Evolutionary conservation across 2,113 vertebrate genomes (phyloP), one percentile per base, ranked within the genome.

Genomic region (Crotophaga sulcirostris): DNA sequence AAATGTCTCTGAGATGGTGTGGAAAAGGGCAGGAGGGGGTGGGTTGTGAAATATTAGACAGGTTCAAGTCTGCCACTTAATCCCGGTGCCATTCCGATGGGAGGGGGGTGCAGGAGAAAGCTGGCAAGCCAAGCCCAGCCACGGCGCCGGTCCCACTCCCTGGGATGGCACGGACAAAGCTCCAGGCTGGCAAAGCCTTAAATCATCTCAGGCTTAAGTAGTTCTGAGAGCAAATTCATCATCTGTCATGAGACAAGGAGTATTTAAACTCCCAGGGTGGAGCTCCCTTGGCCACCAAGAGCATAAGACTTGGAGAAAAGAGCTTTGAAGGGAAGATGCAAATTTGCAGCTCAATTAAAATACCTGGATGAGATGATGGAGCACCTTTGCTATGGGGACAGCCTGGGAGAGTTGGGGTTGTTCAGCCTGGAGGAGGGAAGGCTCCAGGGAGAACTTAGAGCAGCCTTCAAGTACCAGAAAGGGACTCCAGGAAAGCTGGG

Each of bases 11-110:
- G 94, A 84, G 95, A 33, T 91, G 95, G 89, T 78, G 91, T 95
- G 95, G 95, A 94, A 97, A 97, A 97, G 96, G 96, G 95, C 96
- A 97, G 93, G 91, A 97, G 96, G 94, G 96, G 96, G 96, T 97
- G 96, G 96, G 94, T 84, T 77, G 94, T 94, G 96, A 96, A 97
- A 97, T 56, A 75, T 36, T 81, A 97, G 76, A 81, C 5, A 2
- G 0, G 84, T 68, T 81, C 80, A 13, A 92, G 91, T 92, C 93
- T 78, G 94, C 80, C 91, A 89, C 77, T 94, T 97, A 95, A 97
- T 97, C 96, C 96, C 4, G 0, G 47, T 25, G 89, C 60, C 81
- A 97, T 97, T 95, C 96, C 77, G 0, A 23, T 2, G 63, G 94
- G 90, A 77, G 86, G 93, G 85, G 77, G 45, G 10, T 1, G 79